Evolutionary conservation across 23 tunicate species (phyloP).

Genomic region (Ascidia mentula): DNA sequence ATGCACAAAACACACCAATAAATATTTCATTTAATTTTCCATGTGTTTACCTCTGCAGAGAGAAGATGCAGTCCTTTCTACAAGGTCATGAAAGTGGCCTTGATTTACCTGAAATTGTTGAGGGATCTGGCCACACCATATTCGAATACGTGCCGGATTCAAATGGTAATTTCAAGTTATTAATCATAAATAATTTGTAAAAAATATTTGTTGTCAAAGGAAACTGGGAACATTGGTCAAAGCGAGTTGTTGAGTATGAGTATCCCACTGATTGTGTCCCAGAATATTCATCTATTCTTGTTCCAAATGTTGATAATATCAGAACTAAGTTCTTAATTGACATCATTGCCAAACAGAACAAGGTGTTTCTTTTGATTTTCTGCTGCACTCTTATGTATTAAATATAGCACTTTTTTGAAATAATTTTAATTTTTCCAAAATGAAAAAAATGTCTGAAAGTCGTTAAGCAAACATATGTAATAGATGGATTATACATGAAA

Average conservation of each 20-base stretch:
- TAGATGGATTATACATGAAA: too few relatives aligned
- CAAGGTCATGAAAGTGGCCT: constrained; percentile 58
- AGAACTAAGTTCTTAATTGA: constrained; percentile 96
- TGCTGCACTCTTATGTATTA: not conserved
- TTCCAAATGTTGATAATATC: constrained; percentile 97
- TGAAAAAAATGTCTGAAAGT: not conserved
- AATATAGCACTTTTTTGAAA: not conserved
- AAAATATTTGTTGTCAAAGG: constrained; percentile 33
- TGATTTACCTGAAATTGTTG: constrained; percentile 66
- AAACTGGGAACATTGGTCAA: constrained; percentile 98
- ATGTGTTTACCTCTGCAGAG: too few relatives aligned
- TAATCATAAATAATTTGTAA: not conserved
- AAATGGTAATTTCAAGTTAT: constrained; percentile 19
- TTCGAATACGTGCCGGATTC: constrained; percentile 89
- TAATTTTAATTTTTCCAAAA: not conserved
- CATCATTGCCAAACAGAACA: constrained; percentile 87
- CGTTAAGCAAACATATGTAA: too few relatives aligned
- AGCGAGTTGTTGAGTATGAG: constrained; percentile 73
- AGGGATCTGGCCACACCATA: constrained; percentile 78
- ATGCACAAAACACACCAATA: too few relatives aligned
- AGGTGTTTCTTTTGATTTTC: constrained; percentile 44
- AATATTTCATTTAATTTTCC: too few relatives aligned
- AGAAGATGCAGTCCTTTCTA: constrained; percentile 79
- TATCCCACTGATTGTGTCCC: constrained; percentile 90
- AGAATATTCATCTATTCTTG: constrained; percentile 91